Base-by-base conservation (phyloP, 2,113 vertebrate species). In the Poeciliopsis turrubarensis region DNA sequence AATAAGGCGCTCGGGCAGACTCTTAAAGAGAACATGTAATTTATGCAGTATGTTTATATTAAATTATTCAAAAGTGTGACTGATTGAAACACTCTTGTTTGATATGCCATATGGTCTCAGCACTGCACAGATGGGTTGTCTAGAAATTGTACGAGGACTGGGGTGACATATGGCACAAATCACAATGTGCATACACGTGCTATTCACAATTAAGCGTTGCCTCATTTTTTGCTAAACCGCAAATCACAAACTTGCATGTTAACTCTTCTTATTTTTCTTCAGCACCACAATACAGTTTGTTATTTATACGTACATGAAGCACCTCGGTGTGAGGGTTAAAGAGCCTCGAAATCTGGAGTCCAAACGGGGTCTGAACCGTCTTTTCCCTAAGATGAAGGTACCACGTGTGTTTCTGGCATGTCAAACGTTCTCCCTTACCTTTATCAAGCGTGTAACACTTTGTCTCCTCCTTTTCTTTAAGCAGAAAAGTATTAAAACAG, bases 301-400 rank as follows among this genome's bases (percentile, higher is more conserved):
- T 73, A 96, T 98, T 68, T 95, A 97, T 51, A 95, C 95, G 75
- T 98, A 98, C 88, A 98, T 98, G 97, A 98, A 97, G 70, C 95
- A 97, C 87, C 92, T 98, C 87, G 97, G 97, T n/a, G 97, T 98
- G 68, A 96, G 94, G 92, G 96, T 97, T 19, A 98, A 97, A 75
- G 97, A 98, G 79, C 95, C 96, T 71, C 96, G 96, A 87, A 95
- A 92, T 88, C 91, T 98, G 86, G 97, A 98, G 87, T 96, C 96
- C 81, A 98, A 97, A 79, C 91, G 97, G 14, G 95, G 95, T 82
- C 91, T 96, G 1, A 97, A 97, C 68, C 96, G 95, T 51, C 97
- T 98, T 88, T 93, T 98, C 71, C 96, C 96, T 26, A 98, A 97
- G 86, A 98, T 97, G 77, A 98, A 97, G 96, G 97, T 98, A 94